Evolutionary conservation across 2,797 vertebrate species (phyloP).

Genomic region (Podarcis siculus): DNA sequence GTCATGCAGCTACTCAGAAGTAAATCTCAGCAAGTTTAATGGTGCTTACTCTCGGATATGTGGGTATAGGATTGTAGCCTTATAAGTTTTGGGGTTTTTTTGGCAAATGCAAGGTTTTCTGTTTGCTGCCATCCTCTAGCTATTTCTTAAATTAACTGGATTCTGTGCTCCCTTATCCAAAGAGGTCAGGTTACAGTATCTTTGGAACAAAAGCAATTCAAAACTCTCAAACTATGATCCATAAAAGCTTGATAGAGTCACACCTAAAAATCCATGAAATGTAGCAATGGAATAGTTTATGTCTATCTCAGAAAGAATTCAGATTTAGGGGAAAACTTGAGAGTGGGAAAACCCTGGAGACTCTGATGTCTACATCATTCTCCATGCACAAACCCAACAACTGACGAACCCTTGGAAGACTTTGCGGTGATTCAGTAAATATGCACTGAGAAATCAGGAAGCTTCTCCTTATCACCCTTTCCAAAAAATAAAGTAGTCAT

Average conservation of each 20-base stretch:
- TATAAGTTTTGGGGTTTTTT: not conserved
- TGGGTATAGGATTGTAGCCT: no score
- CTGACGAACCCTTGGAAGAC: not conserved
- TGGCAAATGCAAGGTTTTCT: not conserved
- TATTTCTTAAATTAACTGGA: not conserved
- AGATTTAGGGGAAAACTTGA: not conserved
- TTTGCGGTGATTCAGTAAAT: not conserved
- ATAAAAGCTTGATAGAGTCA: not conserved
- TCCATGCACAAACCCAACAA: not conserved
- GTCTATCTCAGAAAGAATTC: not conserved
- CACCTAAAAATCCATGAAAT: not conserved
- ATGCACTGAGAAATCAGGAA: not conserved
- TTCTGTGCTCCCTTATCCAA: not conserved
- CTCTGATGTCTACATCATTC: not conserved
- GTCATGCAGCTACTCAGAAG: no score
- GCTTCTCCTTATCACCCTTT: not conserved
- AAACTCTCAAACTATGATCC: not conserved
- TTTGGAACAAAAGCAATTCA: not conserved
- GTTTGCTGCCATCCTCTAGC: not conserved
- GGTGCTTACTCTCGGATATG: no score
- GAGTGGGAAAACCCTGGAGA: not conserved
- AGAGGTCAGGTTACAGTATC: not conserved
- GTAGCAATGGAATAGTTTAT: not conserved
- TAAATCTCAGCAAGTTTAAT: no score
- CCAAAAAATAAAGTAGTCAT: not conserved